A percentile compares a stretch with the other conserved stretches of the same genome.
Evolutionary conservation across 2,113 vertebrate species (phyloP).

Genomic region (Takifugu flavidus): DNA sequence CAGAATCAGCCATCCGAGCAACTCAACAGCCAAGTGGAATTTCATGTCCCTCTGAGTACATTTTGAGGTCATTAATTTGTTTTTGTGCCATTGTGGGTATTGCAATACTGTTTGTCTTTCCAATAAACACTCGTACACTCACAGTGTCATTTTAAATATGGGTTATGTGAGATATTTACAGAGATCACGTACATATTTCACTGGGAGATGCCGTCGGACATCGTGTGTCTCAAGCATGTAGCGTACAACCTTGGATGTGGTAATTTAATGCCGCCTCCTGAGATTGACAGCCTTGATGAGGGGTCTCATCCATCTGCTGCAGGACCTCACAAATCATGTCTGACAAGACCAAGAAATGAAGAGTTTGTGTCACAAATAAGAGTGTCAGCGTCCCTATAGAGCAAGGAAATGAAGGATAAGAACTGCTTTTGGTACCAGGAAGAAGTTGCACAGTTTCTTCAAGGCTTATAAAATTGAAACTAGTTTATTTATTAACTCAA

Average conservation of each 20-base stretch:
- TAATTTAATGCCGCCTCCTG: constrained; percentile 39
- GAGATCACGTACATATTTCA: background rate
- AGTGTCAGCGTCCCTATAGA: constrained; percentile 17
- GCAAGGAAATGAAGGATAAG: constrained; percentile 2
- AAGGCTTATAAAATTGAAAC: too few species aligned
- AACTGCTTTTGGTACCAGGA: background rate
- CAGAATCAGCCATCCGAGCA: constrained; percentile 33
- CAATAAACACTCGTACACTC: background rate
- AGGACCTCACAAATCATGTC: constrained; percentile 50
- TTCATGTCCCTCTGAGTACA: constrained; percentile 41
- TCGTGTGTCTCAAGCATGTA: constrained; percentile 24
- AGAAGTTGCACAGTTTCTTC: too few species aligned
- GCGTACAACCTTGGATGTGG: constrained; percentile 46
- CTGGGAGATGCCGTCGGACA: background rate
- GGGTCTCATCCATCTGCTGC: constrained; percentile 47
- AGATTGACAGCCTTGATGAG: constrained; percentile 42
- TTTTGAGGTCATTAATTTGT: constrained; percentile 32
- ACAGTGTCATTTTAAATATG: background rate
- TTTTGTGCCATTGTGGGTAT: constrained; percentile 13
- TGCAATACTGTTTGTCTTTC: constrained; percentile 3
- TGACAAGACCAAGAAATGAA: constrained; percentile 36
- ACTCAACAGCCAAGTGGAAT: constrained; percentile 47
- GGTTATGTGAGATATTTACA: background rate
- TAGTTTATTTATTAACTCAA: too few species aligned
- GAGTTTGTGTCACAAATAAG: constrained; percentile 34